Conservation (phyloP, 2,797 vertebrate genomes). For the Brachymystax lenok region DNA sequence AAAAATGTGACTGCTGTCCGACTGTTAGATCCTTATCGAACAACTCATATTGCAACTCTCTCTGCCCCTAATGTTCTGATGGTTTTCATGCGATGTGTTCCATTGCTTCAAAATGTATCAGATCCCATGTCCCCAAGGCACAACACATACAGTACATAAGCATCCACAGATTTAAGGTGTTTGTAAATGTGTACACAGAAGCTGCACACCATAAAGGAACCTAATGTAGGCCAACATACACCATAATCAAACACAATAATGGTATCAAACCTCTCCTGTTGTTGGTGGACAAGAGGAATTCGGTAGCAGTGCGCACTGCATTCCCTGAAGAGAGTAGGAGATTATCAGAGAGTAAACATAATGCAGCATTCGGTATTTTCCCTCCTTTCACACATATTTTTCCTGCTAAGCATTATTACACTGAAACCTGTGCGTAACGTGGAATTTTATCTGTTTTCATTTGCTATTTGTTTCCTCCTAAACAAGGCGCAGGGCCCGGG, state of each 20-base stretch:
- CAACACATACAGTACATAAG: background rate
- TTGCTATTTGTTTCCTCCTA: conserved; percentile 69
- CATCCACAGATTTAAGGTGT: background rate
- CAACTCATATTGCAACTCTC: too few relatives aligned
- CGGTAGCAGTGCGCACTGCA: background rate
- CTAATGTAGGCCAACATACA: background rate
- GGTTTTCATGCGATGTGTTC: background rate
- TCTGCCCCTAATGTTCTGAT: too few relatives aligned
- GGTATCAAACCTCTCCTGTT: conserved; percentile 33
- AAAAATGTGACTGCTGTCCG: too few relatives aligned
- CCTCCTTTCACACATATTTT: conserved; percentile 27
- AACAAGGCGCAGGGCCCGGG: conserved; percentile 61
- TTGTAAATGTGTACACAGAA: too few relatives aligned
- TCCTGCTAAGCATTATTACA: conserved; percentile 65
- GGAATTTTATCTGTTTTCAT: conserved; percentile 73
- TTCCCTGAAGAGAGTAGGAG: conserved; percentile 18
- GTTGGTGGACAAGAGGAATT: conserved; percentile 31
- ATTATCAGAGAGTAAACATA: conserved; percentile 57
- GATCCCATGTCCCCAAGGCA: background rate
- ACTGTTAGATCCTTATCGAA: background rate
- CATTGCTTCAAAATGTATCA: background rate
- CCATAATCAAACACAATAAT: conserved; percentile 17
- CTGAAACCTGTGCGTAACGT: conserved; percentile 71
- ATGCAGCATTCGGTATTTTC: conserved; percentile 12
- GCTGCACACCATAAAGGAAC: background rate